These are phyloP conservation scores for Lepidocyrtinus sp. DNA, from an alignment of 2,888 invertebrate genomes.

Conservation along the genomic window DNA sequence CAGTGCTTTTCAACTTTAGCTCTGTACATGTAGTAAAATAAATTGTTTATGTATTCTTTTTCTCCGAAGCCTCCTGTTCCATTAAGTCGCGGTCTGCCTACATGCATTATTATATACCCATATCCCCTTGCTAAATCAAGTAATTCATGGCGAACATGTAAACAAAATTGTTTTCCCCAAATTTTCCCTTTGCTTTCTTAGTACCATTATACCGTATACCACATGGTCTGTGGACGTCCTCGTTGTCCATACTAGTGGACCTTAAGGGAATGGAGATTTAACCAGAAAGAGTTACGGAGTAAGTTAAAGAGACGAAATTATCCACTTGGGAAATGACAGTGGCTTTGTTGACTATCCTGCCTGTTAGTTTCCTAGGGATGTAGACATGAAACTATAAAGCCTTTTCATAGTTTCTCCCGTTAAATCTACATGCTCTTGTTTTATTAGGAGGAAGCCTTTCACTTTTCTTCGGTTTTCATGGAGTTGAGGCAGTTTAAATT, in stretches of 20 bases:
- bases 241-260: background rate
- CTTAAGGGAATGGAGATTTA: background rate
- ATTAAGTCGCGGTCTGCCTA: too few relatives aligned
- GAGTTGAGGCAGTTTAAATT: too few relatives aligned
- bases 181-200: background rate
- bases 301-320: slow-evolving; percentile 37
- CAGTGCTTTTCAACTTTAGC: background rate
- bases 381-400: too few relatives aligned
- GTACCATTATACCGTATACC: background rate
- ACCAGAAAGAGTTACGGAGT: background rate
- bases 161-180: background rate
- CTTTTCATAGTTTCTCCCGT: too few relatives aligned
- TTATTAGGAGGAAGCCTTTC: too few relatives aligned
- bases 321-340: slow-evolving; percentile 40
- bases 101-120: too few relatives aligned
- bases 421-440: too few relatives aligned
- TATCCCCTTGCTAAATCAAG: background rate
- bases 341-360: too few relatives aligned
- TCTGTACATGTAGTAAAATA: background rate
- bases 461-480: too few relatives aligned
- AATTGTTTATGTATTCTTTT: background rate
- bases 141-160: background rate
- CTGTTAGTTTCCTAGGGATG: too few relatives aligned
- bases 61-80: background rate
- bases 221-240: background rate